Base-by-base conservation (phyloP, 2,888 invertebrate genomes). In the Tipula confusa region DNA sequence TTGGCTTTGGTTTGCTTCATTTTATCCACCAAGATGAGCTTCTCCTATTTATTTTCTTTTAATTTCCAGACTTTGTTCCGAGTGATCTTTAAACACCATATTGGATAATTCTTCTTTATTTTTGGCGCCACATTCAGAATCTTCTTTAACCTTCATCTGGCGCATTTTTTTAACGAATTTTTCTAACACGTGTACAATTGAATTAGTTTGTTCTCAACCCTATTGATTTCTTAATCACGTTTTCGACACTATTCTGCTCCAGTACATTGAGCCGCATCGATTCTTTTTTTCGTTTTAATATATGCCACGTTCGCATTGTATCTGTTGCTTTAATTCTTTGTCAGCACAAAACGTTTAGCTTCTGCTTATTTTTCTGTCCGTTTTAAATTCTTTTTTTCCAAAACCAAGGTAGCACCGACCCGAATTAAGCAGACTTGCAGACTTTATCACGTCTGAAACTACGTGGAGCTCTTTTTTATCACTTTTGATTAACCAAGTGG, bases 111-210 rank as follows among this genome's bases (percentile, higher is more conserved):
- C 24, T 5, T 48, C 48, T 15, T 83, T 43, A 15, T 29, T 13
- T 83, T 83, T 83, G 1, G 29, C 28, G 1, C 89, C 89, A 84
- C 90, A 90, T 0, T 87, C 87, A 82, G 88, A 88, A 13, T 89
- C 82, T 90, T 91, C 86, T 64, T 87, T 86, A 85, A 89, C 88
- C 85, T 88, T 89, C 33, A 87, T 86, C 85, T 89, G 88, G 84
- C 88, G 90, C 64, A 90, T 86, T 64, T 88, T 87, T 90, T 88
- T 79, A 92, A 88, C 64, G 87, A 88, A 11, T 88, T 87, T 85
- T 91, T 91, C 0, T 91, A 89, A 33, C 89, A 87, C 18, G 88
- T 88, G 85, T 90, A 91, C 36, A 91, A 89, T 48, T 89, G 87
- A 24, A 90, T 89, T 4, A 91, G 88, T 83, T 89, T 88, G 80